Base-by-base conservation (phyloP, 2,113 vertebrate genomes). In the Sebastes fasciatus region DNA sequence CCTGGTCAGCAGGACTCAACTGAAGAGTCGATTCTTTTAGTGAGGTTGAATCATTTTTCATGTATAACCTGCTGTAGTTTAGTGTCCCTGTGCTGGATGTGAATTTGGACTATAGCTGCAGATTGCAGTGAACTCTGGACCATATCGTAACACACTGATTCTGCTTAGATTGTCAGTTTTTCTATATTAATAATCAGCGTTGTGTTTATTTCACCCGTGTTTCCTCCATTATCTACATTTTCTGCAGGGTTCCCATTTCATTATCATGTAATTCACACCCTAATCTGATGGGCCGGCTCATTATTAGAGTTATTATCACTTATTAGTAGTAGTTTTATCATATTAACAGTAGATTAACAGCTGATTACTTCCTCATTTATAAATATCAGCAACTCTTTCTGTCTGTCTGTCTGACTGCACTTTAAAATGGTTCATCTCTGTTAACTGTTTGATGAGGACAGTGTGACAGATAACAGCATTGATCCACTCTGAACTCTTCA, bases 121-220 rank as follows among this genome's bases (percentile, higher is more conserved):
- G 67, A 19, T 46, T 73, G 26, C 42, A 43, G 6, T 84, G 85
- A 16, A 78, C 85, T 88, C 75, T 90, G 84, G 65, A 87, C 80
- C 21, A 46, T 49, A 69, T 52, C 71, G 77, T 74, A 88, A 84
- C 13, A 16, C 64, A 71, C 43, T 46, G 46, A 84, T 85, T 88
- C 54, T 42, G 61, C 79, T 85, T 16, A 57, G 42, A 21, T 55
- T 72, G 80, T 84, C 71, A 77, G n/a, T 70, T 73, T 72, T 62
- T 54, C 73, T 21, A 19, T 19, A 42, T 34, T 43, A 70, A 83
- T 57, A 57, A 57, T 79, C 72, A 65, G 23, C 4, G 1, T 2
- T 64, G 49, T 45, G 23, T 43, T 66, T 48, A 49, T 68, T 52
- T 79, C 23, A 70, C 42, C 26, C 4, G 2, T 17, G 11, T 65